Evolutionary conservation across 35 echinoderm and acorn worm genomes (phyloP).

Genomic region (Ophioderma brevispina): DNA sequence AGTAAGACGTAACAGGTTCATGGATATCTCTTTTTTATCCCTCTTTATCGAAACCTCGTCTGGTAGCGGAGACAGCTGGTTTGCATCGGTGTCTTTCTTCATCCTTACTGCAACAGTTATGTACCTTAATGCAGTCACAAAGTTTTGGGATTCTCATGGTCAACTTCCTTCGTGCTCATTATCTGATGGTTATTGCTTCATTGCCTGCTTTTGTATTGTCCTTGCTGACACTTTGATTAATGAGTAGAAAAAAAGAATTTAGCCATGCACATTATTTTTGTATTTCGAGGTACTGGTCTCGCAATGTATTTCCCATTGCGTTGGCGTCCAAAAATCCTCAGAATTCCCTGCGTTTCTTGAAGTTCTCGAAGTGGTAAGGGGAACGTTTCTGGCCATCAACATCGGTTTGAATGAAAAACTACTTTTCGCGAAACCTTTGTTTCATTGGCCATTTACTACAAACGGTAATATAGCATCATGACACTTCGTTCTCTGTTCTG

Average conservation of each 20-base stretch:
- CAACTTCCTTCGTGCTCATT: not conserved
- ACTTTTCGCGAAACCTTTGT: not conserved
- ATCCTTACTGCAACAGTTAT: conserved; percentile 39
- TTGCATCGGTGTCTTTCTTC: conserved; percentile 30
- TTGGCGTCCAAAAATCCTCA: conserved; percentile 40
- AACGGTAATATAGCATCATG: conserved; percentile 55
- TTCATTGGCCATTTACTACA: conserved; percentile 29
- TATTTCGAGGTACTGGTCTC: conserved; percentile 18
- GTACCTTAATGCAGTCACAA: conserved; percentile 20
- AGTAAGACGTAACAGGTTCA: conserved; percentile 38
- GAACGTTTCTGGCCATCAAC: conserved; percentile 28
- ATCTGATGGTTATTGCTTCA: not conserved
- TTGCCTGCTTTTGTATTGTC: not conserved
- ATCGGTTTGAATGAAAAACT: not conserved
- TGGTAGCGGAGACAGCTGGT: conserved; percentile 45
- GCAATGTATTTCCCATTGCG: conserved; percentile 51
- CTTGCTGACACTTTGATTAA: not conserved
- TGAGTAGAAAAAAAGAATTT: conserved; percentile 35
- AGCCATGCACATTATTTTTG: conserved; percentile 55
- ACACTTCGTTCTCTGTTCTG: conserved; percentile 54
- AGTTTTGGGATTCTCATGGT: too few relatives aligned
- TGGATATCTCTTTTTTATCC: conserved; percentile 34
- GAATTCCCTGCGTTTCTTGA: conserved; percentile 41
- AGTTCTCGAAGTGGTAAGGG: conserved; percentile 53
- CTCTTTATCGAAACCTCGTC: conserved; percentile 19